Conservation (phyloP, 1,140 invertebrate genomes). For the Euura saliciscinereae region DNA sequence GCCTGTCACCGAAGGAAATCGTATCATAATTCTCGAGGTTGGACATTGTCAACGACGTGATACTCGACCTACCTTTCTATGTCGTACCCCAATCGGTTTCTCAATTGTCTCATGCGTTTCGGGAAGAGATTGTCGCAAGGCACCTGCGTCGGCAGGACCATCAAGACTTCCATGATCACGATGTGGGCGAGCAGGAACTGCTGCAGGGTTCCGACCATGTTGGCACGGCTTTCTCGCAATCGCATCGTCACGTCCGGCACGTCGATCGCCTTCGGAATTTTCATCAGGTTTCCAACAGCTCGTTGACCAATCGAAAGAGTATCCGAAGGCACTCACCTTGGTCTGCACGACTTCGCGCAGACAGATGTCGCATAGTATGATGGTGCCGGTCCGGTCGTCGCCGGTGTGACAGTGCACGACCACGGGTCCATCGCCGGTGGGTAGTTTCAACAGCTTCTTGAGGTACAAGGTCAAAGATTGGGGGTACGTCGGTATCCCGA, state of each 20-base stretch:
- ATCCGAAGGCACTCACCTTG: too few species aligned
- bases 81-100: conserved; percentile 27
- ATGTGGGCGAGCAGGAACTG: conserved; percentile 47
- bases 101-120: conserved; percentile 29
- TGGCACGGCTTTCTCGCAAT: conserved; percentile 36
- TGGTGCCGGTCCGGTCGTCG: too few species aligned
- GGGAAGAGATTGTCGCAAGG: conserved; percentile 34
- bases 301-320: too few species aligned
- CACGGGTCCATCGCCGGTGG: too few species aligned
- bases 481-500: too few species aligned
- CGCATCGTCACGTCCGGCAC: conserved; percentile 32
- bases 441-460: too few species aligned
- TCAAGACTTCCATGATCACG: conserved; percentile 40
- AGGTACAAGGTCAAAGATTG: too few species aligned
- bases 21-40: too few species aligned
- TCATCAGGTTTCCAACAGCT: too few species aligned
- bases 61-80: conserved; percentile 29
- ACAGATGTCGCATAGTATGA: too few species aligned
- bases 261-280: conserved; percentile 32
- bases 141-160: conserved; percentile 31
- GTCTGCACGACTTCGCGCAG: too few species aligned
- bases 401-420: too few species aligned
- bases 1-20: not conserved
- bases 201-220: conserved; percentile 47
- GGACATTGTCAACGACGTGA: not conserved